A percentile compares a stretch with the other conserved stretches of the same genome.
phyloP scores from a whole-genome alignment of 2,888 invertebrate genomes.

The Ichneumoninae sp. region DNA sequence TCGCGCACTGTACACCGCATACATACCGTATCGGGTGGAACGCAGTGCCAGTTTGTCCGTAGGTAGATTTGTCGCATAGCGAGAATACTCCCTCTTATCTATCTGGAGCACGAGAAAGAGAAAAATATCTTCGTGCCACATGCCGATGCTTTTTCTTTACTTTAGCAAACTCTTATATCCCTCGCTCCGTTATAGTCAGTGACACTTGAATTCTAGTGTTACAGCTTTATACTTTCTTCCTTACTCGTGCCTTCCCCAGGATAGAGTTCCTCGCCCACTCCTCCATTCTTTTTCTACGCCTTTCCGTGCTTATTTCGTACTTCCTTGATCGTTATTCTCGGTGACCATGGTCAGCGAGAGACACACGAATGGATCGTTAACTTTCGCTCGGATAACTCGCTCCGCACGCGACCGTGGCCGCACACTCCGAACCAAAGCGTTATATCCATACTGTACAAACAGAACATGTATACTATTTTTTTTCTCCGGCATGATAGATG shows the following conservation, averaged over 20 bases:
- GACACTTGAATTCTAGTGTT: slow-evolving; percentile 41
- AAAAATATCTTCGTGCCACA: neutral
- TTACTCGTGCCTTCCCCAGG: slow-evolving; percentile 1
- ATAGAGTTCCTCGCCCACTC: slow-evolving; percentile 1
- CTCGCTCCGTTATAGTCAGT: slow-evolving; percentile 17
- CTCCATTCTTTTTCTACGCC: neutral
- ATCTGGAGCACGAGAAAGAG: slow-evolving; percentile 25
- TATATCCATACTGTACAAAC: neutral
- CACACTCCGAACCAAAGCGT: slow-evolving; percentile 4
- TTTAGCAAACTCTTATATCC: slow-evolving; percentile 18
- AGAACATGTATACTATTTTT: neutral
- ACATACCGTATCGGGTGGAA: neutral
- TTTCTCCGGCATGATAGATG: neutral
- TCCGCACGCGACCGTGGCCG: slow-evolving; percentile 1
- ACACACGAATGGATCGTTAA: slow-evolving; percentile 16
- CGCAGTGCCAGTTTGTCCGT: slow-evolving; percentile 4
- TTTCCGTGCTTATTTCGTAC: slow-evolving; percentile 17
- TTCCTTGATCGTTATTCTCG: slow-evolving; percentile 3
- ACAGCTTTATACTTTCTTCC: slow-evolving; percentile 38
- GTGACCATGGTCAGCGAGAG: neutral
- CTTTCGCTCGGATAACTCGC: slow-evolving; percentile 29
- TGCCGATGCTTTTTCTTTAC: slow-evolving; percentile 10
- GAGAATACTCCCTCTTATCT: slow-evolving; percentile 36
- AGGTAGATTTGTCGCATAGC: slow-evolving; percentile 6
- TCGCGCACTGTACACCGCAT: neutral